Evolutionary conservation across 2,113 vertebrate species (phyloP).

Genomic region (Cyrtonyx montezumae): DNA sequence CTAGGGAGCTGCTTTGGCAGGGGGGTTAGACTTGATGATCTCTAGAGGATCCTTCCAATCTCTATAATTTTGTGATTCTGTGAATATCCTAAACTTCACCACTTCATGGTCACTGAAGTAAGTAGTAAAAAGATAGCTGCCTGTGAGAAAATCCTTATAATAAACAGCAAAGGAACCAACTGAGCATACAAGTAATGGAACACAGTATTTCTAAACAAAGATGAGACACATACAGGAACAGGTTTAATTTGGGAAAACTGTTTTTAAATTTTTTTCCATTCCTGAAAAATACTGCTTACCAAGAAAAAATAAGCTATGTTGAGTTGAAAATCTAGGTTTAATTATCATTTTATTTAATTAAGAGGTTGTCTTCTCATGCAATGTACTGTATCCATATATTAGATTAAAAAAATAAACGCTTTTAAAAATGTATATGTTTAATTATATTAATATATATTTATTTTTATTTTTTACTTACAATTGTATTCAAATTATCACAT

Average conservation of each 20-base stretch:
- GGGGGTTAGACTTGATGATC: no score
- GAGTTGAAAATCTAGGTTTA: background rate
- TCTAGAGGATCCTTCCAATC: no score
- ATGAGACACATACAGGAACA: fast-evolving
- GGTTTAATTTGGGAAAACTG: background rate
- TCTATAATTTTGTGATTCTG: no score
- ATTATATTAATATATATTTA: background rate
- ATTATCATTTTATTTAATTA: background rate
- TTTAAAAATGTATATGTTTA: no score
- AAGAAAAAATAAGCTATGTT: fast-evolving
- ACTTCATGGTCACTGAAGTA: background rate
- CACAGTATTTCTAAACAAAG: background rate
- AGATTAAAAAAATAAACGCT: background rate
- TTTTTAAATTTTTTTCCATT: background rate
- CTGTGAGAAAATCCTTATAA: background rate
- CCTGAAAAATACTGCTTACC: background rate
- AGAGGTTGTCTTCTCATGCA: background rate
- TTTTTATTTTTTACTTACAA: background rate
- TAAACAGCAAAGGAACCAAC: background rate
- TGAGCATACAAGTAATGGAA: background rate
- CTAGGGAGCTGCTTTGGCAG: no score
- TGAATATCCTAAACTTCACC: no score
- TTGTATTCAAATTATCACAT: background rate
- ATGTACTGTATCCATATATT: background rate
- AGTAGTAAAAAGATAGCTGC: background rate